These are phyloP conservation scores for Scaptomyza tumidula DNA, from an alignment of 2,888 invertebrate genomes.

Conservation along the genomic window DNA sequence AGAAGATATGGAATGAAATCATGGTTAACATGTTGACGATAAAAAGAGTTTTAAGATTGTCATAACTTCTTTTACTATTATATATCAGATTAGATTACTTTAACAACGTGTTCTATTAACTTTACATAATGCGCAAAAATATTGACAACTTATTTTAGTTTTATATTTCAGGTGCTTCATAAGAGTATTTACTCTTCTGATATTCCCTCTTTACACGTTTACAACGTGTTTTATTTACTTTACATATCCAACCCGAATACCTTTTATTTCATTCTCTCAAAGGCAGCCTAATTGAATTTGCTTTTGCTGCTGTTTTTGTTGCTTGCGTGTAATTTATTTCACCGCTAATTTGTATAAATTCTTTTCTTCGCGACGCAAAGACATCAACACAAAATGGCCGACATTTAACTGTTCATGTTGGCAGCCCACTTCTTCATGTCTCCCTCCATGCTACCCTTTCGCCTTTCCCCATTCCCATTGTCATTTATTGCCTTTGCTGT, in stretches of 20 bases:
- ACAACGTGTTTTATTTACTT: slow-evolving; percentile 51
- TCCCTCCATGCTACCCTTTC: background rate
- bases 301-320: slow-evolving; percentile 28
- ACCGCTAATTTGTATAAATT: slow-evolving; percentile 76
- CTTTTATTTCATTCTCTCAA: slow-evolving; percentile 18
- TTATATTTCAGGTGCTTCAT: background rate
- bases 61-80: too few relatives aligned
- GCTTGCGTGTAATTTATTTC: slow-evolving; percentile 66
- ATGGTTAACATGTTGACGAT: too few relatives aligned
- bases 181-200: slow-evolving; percentile 6
- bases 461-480: too few relatives aligned
- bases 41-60: too few relatives aligned
- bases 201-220: accelerated
- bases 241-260: slow-evolving; percentile 32
- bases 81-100: too few relatives aligned
- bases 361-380: slow-evolving; percentile 53
- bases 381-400: slow-evolving; percentile 57
- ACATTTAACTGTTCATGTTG: slow-evolving; percentile 41
- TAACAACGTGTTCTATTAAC: too few relatives aligned
- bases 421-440: background rate
- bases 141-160: too few relatives aligned
- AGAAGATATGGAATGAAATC: too few relatives aligned
- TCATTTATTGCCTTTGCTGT: slow-evolving; percentile 37
- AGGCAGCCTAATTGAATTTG: slow-evolving; percentile 67
- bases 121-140: too few relatives aligned